These are phyloP conservation scores for Tenualosa thibaudeaui DNA, from an alignment of 2,797 vertebrate species.

Conservation along the genomic window DNA sequence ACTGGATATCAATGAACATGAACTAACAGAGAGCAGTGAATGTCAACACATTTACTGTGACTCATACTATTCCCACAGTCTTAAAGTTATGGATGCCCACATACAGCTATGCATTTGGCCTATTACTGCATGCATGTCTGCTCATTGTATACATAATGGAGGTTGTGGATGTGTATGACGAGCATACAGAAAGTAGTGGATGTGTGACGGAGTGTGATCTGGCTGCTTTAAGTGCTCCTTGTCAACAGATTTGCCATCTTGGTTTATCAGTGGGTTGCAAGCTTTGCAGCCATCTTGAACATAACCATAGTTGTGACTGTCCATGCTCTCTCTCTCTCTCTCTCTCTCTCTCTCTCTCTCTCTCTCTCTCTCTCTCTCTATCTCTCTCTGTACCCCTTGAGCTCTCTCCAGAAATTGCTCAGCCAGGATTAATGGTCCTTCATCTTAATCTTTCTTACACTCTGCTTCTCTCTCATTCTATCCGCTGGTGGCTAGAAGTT, in stretches of 20 bases:
- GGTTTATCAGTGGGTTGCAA: background rate
- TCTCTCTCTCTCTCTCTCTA: background rate
- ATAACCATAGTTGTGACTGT: background rate
- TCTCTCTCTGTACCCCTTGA: background rate
- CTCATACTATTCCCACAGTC: background rate
- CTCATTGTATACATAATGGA: background rate
- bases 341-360: background rate
- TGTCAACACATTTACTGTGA: background rate
- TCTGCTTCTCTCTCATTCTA: constrained; percentile 31
- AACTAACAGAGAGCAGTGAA: background rate
- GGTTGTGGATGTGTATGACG: background rate
- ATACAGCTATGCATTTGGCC: background rate
- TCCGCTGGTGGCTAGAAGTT: constrained; percentile 34
- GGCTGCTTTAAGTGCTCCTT: background rate
- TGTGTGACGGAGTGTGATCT: background rate
- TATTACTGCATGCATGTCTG: background rate
- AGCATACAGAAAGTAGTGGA: background rate
- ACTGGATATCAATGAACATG: background rate
- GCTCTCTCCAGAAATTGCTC: constrained; percentile 21
- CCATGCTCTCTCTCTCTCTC: background rate
- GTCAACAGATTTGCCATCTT: background rate
- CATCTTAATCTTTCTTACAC: constrained; percentile 32
- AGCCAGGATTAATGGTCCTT: constrained; percentile 23
- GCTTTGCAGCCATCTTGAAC: background rate
- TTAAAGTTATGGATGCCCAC: background rate